A percentile compares a stretch with the other conserved stretches of the same genome.
phyloP scores from a whole-genome alignment of 2,113 vertebrate species.

The Pholis gunnellus region DNA sequence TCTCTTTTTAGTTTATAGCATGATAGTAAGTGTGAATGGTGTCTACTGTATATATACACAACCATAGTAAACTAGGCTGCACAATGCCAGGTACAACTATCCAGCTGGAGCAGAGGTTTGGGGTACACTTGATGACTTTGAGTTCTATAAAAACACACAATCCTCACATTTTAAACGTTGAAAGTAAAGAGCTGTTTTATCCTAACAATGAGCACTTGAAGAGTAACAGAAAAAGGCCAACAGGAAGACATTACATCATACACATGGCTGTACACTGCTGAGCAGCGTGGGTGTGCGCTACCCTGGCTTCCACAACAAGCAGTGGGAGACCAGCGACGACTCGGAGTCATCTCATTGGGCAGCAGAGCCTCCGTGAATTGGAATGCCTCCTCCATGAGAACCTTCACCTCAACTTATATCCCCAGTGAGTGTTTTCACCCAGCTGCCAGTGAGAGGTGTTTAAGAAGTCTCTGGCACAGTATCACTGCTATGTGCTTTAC shows the following conservation, averaged over 20 bases:
- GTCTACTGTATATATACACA: neutral
- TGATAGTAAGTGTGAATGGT: neutral
- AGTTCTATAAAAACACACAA: no score
- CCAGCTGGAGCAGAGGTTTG: neutral
- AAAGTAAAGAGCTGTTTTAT: neutral
- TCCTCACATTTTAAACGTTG: neutral
- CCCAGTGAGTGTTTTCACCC: conserved; percentile 52
- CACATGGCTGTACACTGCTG: conserved; percentile 39
- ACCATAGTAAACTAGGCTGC: conserved; percentile 3
- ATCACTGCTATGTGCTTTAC: conserved; percentile 38
- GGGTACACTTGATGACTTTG: no score
- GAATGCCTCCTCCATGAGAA: conserved; percentile 70
- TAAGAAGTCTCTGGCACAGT: conserved; percentile 39
- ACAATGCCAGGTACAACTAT: neutral
- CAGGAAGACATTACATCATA: conserved; percentile 57
- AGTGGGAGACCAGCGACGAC: conserved; percentile 60
- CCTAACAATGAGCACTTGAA: neutral
- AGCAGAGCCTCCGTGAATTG: conserved; percentile 59
- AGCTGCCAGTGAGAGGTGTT: conserved; percentile 52
- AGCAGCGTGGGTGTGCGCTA: conserved; percentile 57
- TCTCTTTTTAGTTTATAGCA: neutral
- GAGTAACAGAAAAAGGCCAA: conserved; percentile 35
- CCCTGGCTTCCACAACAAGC: conserved; percentile 58
- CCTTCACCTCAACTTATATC: conserved; percentile 64
- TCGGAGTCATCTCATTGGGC: conserved; percentile 51